phyloP scores from a whole-genome alignment of 2,797 vertebrate genomes.

The Coracias cyanogaster region DNA sequence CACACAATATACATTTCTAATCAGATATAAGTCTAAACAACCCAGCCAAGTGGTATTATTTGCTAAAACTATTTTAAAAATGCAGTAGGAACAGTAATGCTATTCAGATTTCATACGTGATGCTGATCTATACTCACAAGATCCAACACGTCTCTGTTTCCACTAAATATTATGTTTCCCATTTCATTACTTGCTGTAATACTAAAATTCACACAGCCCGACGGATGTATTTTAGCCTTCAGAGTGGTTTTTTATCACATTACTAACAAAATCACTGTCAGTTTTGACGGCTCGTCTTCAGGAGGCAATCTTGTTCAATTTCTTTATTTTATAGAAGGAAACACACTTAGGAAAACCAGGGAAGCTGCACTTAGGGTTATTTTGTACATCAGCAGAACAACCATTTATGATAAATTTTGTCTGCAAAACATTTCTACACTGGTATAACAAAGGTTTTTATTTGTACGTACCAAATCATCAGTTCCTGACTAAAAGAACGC shows the following conservation, averaged over 20 bases:
- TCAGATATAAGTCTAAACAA: background rate
- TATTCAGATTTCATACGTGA: background rate
- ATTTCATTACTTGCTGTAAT: constrained; percentile 21
- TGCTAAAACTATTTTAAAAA: background rate
- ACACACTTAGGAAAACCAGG: background rate
- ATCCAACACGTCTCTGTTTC: background rate
- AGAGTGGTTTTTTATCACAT: background rate
- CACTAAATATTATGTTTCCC: constrained; percentile 29
- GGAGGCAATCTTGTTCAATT: background rate
- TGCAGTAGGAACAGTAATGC: background rate
- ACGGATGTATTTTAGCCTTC: constrained; percentile 32
- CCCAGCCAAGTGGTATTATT: background rate
- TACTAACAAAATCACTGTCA: background rate
- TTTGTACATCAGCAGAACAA: background rate
- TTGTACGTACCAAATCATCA: background rate
- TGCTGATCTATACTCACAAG: background rate
- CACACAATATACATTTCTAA: background rate
- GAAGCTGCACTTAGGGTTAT: background rate
- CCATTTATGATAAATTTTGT: background rate
- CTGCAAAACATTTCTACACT: background rate
- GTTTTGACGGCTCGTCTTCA: constrained; percentile 11
- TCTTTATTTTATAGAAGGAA: background rate
- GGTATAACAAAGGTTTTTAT: background rate
- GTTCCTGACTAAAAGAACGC: background rate
- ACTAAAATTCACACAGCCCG: constrained; percentile 6